These are phyloP conservation scores for Mya arenaria DNA, from an alignment of 1,140 invertebrate genomes.

Conservation along the genomic window DNA sequence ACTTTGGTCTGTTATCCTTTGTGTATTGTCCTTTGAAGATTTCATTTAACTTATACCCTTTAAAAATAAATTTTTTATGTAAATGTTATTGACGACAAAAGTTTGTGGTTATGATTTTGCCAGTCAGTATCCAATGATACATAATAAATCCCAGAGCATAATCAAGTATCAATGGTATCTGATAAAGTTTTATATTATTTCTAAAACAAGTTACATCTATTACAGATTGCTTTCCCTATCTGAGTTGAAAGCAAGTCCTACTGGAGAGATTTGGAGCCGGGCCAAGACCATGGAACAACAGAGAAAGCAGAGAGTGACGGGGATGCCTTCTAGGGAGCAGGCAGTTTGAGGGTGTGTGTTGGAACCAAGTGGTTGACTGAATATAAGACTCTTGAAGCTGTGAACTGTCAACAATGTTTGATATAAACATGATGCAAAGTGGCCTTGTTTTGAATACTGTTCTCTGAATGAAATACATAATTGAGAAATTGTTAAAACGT, in stretches of 20 bases:
- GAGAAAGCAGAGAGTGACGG: constrained; percentile 24
- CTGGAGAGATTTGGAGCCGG: constrained; percentile 26
- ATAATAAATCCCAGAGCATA: neutral
- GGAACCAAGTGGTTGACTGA: too few relatives aligned
- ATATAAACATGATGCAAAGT: too few relatives aligned
- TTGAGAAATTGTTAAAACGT: too few relatives aligned
- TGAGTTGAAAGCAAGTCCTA: constrained; percentile 21
- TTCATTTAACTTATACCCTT: too few relatives aligned
- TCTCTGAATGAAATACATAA: too few relatives aligned
- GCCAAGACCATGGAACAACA: constrained; percentile 37
- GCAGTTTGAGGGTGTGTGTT: too few relatives aligned
- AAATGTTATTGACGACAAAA: neutral
- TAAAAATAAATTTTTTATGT: neutral
- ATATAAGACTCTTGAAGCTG: too few relatives aligned
- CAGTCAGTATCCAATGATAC: neutral
- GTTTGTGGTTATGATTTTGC: neutral
- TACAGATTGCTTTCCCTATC: constrained; percentile 28
- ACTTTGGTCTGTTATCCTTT: too few relatives aligned
- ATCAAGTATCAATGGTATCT: neutral
- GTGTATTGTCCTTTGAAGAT: too few relatives aligned
- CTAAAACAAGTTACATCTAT: neutral
- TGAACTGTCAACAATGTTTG: too few relatives aligned
- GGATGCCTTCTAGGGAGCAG: neutral
- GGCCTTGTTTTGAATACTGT: too few relatives aligned
- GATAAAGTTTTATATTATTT: neutral